Evolutionary conservation across 2,888 invertebrate genomes (phyloP).

Genomic region (Scaptomyza parva): DNA sequence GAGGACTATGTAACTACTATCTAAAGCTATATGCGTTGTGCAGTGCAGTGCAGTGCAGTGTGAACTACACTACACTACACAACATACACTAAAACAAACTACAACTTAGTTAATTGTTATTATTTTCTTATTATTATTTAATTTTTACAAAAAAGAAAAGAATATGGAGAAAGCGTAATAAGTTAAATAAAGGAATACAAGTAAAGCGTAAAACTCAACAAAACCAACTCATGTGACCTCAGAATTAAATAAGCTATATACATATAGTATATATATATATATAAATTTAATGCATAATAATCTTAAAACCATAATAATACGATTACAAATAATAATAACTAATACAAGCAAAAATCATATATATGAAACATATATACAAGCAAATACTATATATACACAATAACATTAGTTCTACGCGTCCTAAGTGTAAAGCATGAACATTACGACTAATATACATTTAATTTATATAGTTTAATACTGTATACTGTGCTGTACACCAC

Average conservation of each 20-base stretch:
- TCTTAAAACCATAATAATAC: conserved; percentile 41
- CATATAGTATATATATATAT: conserved; percentile 46
- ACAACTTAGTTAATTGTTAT: conserved; percentile 79
- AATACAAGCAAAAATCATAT: conserved; percentile 47
- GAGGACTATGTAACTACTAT: conserved; percentile 57
- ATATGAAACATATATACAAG: conserved; percentile 69
- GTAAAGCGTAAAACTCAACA: conserved; percentile 83
- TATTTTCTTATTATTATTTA: conserved; percentile 79
- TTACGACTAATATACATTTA: conserved; percentile 66
- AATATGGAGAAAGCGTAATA: conserved; percentile 68
- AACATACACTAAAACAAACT: conserved; percentile 36
- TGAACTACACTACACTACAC: conserved; percentile 40
- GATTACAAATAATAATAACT: conserved; percentile 47
- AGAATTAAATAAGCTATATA: conserved; percentile 84
- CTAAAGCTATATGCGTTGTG: conserved; percentile 32
- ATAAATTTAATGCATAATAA: conserved; percentile 43
- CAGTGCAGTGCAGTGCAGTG: conserved; percentile 13
- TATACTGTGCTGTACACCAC: conserved; percentile 33
- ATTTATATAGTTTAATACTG: conserved; percentile 65
- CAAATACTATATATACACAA: conserved; percentile 63
- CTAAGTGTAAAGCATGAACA: conserved; percentile 64
- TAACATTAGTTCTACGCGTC: conserved; percentile 74
- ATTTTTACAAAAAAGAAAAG: conserved; percentile 66
- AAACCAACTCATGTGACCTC: conserved; percentile 86
- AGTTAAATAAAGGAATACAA: conserved; percentile 68